These are phyloP conservation scores for Anhinga rufa DNA, from an alignment of 2,113 vertebrate genomes.

Conservation along the genomic window DNA sequence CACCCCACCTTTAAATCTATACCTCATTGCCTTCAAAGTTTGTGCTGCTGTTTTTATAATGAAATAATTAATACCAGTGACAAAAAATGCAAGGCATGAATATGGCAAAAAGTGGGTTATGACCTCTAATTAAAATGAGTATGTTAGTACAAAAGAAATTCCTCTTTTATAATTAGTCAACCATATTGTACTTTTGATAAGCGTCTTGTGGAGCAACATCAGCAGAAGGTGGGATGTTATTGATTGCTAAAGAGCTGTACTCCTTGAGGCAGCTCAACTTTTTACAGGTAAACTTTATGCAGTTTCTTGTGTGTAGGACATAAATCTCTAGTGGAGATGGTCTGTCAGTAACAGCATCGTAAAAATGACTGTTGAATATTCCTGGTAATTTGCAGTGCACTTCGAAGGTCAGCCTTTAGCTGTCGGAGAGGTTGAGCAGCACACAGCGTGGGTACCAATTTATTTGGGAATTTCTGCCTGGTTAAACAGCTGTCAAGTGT, in stretches of 20 bases:
- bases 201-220: background rate
- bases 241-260: background rate
- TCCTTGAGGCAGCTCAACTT: background rate
- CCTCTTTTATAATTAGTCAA: background rate
- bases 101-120: background rate
- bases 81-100: background rate
- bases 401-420: conserved; percentile 10
- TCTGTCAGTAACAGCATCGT: background rate
- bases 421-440: background rate
- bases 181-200: background rate
- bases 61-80: background rate
- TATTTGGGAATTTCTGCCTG: conserved; percentile 19
- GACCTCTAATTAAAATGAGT: background rate
- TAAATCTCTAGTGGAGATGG: background rate
- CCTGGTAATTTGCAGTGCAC: background rate
- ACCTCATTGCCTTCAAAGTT: background rate
- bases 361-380: conserved; percentile 12
- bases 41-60: background rate
- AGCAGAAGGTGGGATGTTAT: background rate
- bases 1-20: background rate
- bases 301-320: background rate
- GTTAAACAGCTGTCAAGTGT: background rate
- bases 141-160: background rate
- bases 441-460: background rate
- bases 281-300: background rate